These are phyloP conservation scores for Lepidonotus clava DNA, from an alignment of 2,888 invertebrate genomes.

Conservation along the genomic window DNA sequence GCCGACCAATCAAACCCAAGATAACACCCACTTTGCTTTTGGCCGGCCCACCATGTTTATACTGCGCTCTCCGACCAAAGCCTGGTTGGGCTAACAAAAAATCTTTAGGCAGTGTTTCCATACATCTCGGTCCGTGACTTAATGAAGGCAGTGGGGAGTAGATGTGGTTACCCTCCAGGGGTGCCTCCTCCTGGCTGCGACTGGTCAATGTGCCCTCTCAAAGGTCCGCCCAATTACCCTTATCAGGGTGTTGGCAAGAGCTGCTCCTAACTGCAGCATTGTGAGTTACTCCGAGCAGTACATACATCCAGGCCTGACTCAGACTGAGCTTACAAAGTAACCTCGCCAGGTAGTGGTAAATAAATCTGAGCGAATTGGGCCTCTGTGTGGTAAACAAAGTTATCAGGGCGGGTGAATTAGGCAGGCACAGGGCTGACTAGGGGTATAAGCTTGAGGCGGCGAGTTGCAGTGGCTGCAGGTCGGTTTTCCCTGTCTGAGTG, in stretches of 20 bases:
- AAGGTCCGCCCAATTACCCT: neutral
- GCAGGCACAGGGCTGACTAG: neutral
- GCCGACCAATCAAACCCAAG: conserved; percentile 30
- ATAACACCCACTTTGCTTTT: conserved; percentile 27
- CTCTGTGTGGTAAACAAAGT: neutral
- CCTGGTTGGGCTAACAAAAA: conserved; percentile 9
- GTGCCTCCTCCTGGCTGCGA: neutral
- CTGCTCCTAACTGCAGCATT: neutral
- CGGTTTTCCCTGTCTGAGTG: too few species aligned
- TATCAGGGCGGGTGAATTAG: neutral
- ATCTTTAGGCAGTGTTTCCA: conserved; percentile 4
- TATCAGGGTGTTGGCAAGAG: neutral
- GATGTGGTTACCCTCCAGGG: neutral
- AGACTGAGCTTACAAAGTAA: neutral
- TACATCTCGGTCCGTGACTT: neutral
- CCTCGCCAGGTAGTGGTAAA: neutral
- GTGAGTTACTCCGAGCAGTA: neutral
- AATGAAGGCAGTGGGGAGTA: neutral
- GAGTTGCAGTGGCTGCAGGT: too few species aligned
- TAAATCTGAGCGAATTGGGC: neutral
- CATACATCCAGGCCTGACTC: neutral
- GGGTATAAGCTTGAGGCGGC: neutral
- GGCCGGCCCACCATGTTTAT: neutral
- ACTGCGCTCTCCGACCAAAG: neutral
- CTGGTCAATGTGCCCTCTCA: neutral